phyloP scores from a whole-genome alignment of 35 echinoderm and acorn worm species.

The Ophiothrix spiculata region DNA sequence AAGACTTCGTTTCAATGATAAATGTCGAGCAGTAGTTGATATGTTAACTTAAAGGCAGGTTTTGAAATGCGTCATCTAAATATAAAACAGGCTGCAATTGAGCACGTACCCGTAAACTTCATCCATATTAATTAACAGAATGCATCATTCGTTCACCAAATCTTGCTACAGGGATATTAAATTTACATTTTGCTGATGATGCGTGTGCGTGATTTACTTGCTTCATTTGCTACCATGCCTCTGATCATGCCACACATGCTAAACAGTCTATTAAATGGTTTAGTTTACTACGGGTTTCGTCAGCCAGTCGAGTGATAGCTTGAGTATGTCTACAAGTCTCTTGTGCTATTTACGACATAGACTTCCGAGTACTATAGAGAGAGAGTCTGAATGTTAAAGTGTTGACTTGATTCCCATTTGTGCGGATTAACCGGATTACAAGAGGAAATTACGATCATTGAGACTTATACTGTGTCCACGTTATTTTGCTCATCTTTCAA shows the following conservation, averaged over 20 bases:
- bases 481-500: too few relatives aligned
- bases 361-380: not conserved
- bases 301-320: not conserved
- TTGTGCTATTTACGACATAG: not conserved
- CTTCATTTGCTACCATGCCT: not conserved
- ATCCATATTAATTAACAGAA: not conserved
- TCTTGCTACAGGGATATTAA: not conserved
- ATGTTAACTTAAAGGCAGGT: not conserved
- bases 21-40: not conserved
- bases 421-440: not conserved
- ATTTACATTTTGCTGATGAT: not conserved
- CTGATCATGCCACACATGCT: not conserved
- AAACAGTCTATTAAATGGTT: too few relatives aligned
- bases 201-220: not conserved
- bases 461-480: too few relatives aligned
- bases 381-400: not conserved
- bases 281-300: too few relatives aligned
- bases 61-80: constrained; percentile 3
- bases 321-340: not conserved
- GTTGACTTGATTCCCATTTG: too few relatives aligned
- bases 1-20: not conserved
- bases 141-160: not conserved
- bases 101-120: constrained; percentile 7
- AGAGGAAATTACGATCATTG: too few relatives aligned
- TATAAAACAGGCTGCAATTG: not conserved